These are phyloP conservation scores for Pyrrhia umbra DNA, from an alignment of 2,888 invertebrate species.

Conservation along the genomic window DNA sequence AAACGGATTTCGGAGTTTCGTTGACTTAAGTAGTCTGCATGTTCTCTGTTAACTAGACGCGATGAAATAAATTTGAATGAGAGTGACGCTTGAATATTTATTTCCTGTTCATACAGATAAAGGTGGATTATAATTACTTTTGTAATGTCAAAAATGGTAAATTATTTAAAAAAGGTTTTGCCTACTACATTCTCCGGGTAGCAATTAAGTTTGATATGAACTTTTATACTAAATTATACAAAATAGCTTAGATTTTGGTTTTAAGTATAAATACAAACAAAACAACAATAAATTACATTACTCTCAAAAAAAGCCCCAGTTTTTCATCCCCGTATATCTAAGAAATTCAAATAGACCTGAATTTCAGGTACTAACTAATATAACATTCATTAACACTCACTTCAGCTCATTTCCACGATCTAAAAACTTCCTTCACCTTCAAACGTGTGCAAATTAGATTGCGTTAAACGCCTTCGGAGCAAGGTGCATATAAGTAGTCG, in stretches of 20 bases:
- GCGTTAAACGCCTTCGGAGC: conserved; percentile 69
- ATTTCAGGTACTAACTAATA: conserved; percentile 21
- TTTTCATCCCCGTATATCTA: no score
- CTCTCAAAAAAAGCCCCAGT: no score
- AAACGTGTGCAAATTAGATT: conserved; percentile 80
- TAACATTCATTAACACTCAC: conserved; percentile 37
- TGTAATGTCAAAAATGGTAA: no score
- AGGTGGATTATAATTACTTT: not conserved
- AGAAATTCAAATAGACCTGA: not conserved
- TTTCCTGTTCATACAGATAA: conserved; percentile 6
- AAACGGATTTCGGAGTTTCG: conserved; percentile 60
- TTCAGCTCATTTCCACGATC: conserved; percentile 66
- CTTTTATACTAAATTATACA: no score
- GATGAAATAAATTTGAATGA: conserved; percentile 37
- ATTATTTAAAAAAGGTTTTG: no score
- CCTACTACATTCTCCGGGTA: no score
- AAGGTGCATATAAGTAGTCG: conserved; percentile 84
- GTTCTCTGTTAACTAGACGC: conserved; percentile 26
- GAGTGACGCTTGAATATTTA: conserved; percentile 1
- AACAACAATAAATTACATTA: no score
- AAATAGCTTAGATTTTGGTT: no score
- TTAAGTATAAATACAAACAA: no score
- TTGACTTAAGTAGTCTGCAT: conserved; percentile 57
- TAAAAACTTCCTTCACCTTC: conserved; percentile 65
- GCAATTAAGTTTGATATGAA: no score